A percentile compares a stretch with the other conserved stretches of the same genome.
phyloP scores from a whole-genome alignment of 2,888 invertebrate species.

The Euphydryas editha region DNA sequence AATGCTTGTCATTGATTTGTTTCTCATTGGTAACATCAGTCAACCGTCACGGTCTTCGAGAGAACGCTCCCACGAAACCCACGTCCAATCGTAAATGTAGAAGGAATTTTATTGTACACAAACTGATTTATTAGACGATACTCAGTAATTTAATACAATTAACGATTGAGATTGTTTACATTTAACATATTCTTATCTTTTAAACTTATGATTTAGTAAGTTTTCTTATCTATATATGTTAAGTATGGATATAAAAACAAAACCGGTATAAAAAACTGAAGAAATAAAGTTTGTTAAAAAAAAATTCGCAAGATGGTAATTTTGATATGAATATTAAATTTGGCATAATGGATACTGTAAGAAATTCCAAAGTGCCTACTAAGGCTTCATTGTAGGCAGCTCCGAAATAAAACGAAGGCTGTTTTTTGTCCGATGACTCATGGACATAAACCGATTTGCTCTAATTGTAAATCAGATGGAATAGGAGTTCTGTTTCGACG shows the following conservation, averaged over 20 bases:
- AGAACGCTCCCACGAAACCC: conserved; percentile 76
- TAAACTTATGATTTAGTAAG: neutral
- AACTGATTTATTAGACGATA: conserved; percentile 24
- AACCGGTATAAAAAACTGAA: conserved; percentile 1
- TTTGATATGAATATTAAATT: conserved; percentile 48
- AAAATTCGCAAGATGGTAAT: conserved; percentile 45
- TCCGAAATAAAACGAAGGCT: conserved; percentile 50
- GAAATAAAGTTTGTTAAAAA: conserved; percentile 25
- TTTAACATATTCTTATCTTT: neutral
- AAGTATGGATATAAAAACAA: neutral
- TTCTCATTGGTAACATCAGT: conserved; percentile 77
- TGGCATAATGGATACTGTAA: conserved; percentile 51
- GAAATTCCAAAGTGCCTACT: conserved; percentile 48
- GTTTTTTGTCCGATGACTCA: conserved; percentile 63
- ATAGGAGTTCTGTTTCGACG: conserved; percentile 53
- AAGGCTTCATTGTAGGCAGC: conserved; percentile 51
- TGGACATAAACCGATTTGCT: conserved; percentile 54
- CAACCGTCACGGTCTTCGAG: conserved; percentile 62
- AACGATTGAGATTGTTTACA: neutral
- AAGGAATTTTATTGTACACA: conserved; percentile 24
- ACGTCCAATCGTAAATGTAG: conserved; percentile 51
- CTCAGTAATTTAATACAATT: neutral
- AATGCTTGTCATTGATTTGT: conserved; percentile 63
- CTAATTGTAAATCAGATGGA: conserved; percentile 56
- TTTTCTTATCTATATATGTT: neutral